Evolutionary conservation across 2,797 vertebrate species (phyloP).

Genomic region (Phoeniculus purpureus): DNA sequence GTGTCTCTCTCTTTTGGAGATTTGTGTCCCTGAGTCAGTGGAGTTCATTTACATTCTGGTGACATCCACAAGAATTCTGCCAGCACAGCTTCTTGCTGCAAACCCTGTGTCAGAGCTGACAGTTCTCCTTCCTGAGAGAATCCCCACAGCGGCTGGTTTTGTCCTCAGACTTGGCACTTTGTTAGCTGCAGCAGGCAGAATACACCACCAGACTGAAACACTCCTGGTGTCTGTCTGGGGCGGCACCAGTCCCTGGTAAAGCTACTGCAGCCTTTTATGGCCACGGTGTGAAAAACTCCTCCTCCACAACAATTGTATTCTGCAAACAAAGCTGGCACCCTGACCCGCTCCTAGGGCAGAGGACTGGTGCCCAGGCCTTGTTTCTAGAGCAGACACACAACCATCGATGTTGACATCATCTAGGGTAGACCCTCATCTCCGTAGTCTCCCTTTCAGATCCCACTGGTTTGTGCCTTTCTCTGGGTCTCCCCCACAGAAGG

Average conservation of each 20-base stretch:
- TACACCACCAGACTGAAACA: not conserved
- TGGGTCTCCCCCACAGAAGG: not conserved
- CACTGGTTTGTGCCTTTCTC: not conserved
- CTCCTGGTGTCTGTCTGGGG: not conserved
- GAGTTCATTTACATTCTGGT: constrained; percentile 47
- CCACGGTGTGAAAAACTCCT: not conserved
- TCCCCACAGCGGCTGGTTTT: not conserved
- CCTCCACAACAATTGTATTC: not conserved
- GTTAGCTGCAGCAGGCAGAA: not conserved
- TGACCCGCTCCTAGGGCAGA: not conserved
- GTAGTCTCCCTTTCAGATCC: not conserved
- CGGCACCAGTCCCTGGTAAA: not conserved
- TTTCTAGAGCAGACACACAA: not conserved
- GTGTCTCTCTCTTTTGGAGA: constrained; percentile 23
- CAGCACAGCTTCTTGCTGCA: constrained; percentile 43
- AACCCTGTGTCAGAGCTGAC: constrained; percentile 60
- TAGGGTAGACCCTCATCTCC: not conserved
- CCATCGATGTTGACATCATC: accelerated
- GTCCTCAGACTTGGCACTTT: not conserved
- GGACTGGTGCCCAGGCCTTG: not conserved
- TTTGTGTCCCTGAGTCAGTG: constrained; percentile 22
- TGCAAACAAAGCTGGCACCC: not conserved
- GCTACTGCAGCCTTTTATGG: not conserved
- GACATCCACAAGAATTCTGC: constrained; percentile 47
- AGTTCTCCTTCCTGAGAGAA: constrained; percentile 5